Evolutionary conservation across 1,140 invertebrate genomes (phyloP).

Genomic region (Halesus radiatus): DNA sequence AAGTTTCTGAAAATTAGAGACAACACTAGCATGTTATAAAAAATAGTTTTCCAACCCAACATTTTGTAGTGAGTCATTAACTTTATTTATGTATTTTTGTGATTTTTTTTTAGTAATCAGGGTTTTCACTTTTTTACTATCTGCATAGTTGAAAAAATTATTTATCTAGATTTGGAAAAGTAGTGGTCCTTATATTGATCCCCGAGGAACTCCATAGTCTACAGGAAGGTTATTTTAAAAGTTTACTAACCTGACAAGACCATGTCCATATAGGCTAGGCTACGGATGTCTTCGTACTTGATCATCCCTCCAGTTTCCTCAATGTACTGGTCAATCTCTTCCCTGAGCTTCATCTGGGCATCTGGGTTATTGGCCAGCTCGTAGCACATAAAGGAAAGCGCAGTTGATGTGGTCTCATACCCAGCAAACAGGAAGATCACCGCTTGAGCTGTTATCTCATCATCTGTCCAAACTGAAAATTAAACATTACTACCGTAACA

Average conservation of each 20-base stretch:
- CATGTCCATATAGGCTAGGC: slow-evolving; percentile 64
- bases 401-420: slow-evolving; percentile 69
- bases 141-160: too few species aligned
- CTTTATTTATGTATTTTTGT: too few species aligned
- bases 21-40: neutral
- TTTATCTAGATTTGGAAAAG: too few species aligned
- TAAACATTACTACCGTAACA: too few species aligned
- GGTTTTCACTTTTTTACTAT: too few species aligned
- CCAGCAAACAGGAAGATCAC: slow-evolving; percentile 71
- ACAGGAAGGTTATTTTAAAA: too few species aligned
- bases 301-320: slow-evolving; percentile 58
- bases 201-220: too few species aligned
- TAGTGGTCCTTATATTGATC: too few species aligned
- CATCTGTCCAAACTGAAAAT: slow-evolving; percentile 65
- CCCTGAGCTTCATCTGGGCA: slow-evolving; percentile 65
- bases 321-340: slow-evolving; percentile 64
- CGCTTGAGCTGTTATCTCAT: slow-evolving; percentile 70
- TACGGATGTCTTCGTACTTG: slow-evolving; percentile 59
- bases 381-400: slow-evolving; percentile 63
- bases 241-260: slow-evolving; percentile 60
- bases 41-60: too few species aligned
- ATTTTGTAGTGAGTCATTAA: too few species aligned
- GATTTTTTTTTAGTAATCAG: too few species aligned
- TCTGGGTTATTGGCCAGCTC: slow-evolving; percentile 66
- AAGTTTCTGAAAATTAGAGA: slow-evolving; percentile 62